Evolutionary conservation across 2,797 vertebrate genomes (phyloP).

Genomic region (Malacoctenus gilli): DNA sequence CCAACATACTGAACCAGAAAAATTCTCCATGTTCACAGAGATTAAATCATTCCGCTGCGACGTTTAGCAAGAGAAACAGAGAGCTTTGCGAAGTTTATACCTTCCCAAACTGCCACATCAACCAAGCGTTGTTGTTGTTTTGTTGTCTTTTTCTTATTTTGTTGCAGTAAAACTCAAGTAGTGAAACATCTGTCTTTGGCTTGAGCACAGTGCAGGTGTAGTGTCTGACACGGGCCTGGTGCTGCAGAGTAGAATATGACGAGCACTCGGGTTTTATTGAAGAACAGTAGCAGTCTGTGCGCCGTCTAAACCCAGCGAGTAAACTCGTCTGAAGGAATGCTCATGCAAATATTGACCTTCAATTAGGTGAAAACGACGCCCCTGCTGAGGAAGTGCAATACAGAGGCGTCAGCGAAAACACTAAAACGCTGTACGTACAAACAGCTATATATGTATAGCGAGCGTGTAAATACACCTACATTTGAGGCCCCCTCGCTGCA

Average conservation of each 20-base stretch:
- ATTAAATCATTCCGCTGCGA: slow-evolving; percentile 26
- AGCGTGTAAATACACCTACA: slow-evolving; percentile 25
- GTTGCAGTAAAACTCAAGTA: slow-evolving; percentile 6
- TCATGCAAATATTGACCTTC: slow-evolving; percentile 79
- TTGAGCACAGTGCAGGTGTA: slow-evolving; percentile 11
- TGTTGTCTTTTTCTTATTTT: neutral
- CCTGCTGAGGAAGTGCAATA: slow-evolving; percentile 58
- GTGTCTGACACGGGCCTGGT: slow-evolving; percentile 24
- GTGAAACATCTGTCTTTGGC: slow-evolving; percentile 19
- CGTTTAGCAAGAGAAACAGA: slow-evolving; percentile 8
- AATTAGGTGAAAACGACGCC: slow-evolving; percentile 73
- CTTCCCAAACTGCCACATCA: slow-evolving; percentile 15
- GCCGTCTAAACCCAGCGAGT: slow-evolving; percentile 44
- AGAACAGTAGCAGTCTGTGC: slow-evolving; percentile 67
- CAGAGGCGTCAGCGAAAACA: slow-evolving; percentile 67
- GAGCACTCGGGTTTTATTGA: slow-evolving; percentile 49
- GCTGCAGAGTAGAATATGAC: slow-evolving; percentile 52
- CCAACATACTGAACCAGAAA: slow-evolving; percentile 23
- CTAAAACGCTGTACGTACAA: slow-evolving; percentile 36
- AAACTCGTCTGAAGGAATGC: slow-evolving; percentile 69
- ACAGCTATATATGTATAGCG: slow-evolving; percentile 5
- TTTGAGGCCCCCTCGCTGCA: slow-evolving; percentile 35
- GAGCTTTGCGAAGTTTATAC: slow-evolving; percentile 27
- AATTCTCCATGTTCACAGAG: slow-evolving; percentile 29
- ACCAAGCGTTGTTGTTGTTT: neutral